A percentile compares a stretch with the other conserved stretches of the same genome.
Conservation (phyloP, 2,888 invertebrate species). For the Notocelia uddmanniana region DNA sequence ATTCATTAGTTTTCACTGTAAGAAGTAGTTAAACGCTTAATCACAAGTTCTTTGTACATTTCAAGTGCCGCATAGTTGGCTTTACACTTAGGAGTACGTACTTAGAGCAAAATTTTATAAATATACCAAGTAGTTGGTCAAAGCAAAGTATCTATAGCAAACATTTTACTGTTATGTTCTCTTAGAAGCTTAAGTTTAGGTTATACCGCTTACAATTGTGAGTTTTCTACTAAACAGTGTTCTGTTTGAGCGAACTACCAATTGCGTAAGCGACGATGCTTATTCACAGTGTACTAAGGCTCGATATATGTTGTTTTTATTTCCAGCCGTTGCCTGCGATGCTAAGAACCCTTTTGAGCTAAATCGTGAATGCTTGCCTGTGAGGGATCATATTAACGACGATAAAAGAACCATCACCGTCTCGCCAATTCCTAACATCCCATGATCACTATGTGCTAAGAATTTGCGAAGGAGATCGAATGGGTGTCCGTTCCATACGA, state of each 20-base stretch:
- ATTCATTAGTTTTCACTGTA: constrained; percentile 31
- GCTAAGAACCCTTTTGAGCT: constrained; percentile 86
- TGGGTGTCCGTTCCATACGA: constrained; percentile 55
- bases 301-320: constrained; percentile 86
- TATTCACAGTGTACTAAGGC: constrained; percentile 81
- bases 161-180: constrained; percentile 25
- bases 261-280: constrained; percentile 70
- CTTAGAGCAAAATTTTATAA: constrained; percentile 29
- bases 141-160: constrained; percentile 13
- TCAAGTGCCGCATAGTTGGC: constrained; percentile 44
- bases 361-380: constrained; percentile 86
- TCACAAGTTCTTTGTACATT: constrained; percentile 44
- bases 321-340: constrained; percentile 86
- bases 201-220: constrained; percentile 69
- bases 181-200: constrained; percentile 79
- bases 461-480: constrained; percentile 65
- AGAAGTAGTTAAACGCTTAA: constrained; percentile 43
- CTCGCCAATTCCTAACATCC: constrained; percentile 81
- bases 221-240: constrained; percentile 57
- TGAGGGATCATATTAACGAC: constrained; percentile 86
- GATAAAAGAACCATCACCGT: constrained; percentile 83
- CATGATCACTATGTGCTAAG: constrained; percentile 83
- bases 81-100: constrained; percentile 35
- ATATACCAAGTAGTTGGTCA: constrained; percentile 24
- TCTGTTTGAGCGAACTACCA: constrained; percentile 60